These are phyloP conservation scores for Gambusia affinis DNA, from an alignment of 2,113 vertebrate species.

Conservation along the genomic window DNA sequence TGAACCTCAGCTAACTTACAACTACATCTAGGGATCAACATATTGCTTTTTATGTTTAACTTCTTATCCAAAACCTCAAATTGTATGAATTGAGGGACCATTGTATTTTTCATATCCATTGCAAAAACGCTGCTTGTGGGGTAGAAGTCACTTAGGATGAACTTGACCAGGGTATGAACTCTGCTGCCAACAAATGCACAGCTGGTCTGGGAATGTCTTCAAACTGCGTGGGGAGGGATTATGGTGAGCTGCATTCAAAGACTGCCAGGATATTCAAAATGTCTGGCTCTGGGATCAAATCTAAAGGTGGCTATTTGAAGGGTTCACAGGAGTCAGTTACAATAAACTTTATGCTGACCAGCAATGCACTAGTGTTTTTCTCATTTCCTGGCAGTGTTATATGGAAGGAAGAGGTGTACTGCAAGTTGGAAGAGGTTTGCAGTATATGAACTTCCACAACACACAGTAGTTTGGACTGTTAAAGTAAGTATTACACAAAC, in stretches of 20 bases:
- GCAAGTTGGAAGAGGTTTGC: neutral
- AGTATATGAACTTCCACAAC: neutral
- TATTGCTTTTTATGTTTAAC: too few relatives aligned
- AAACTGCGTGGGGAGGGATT: neutral
- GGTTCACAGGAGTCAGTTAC: neutral
- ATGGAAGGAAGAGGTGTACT: neutral
- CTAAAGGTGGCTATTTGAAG: neutral
- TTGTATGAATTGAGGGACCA: too few relatives aligned
- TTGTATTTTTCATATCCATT: too few relatives aligned
- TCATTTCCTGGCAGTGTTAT: neutral
- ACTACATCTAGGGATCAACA: too few relatives aligned
- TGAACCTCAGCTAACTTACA: too few relatives aligned
- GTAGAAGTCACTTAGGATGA: neutral
- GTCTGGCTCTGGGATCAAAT: neutral
- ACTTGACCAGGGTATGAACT: neutral
- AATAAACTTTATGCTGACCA: neutral
- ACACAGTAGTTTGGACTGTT: neutral
- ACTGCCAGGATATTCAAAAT: conserved; percentile 1
- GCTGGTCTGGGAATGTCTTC: neutral
- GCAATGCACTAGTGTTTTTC: neutral
- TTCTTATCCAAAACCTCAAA: too few relatives aligned
- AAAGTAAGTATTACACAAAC: neutral
- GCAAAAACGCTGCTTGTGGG: neutral
- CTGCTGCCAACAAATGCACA: neutral
- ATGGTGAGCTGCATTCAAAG: neutral